These are phyloP conservation scores for Myrmecophaga tridactyla DNA, from an alignment of 2,113 vertebrate genomes.

Conservation along the genomic window DNA sequence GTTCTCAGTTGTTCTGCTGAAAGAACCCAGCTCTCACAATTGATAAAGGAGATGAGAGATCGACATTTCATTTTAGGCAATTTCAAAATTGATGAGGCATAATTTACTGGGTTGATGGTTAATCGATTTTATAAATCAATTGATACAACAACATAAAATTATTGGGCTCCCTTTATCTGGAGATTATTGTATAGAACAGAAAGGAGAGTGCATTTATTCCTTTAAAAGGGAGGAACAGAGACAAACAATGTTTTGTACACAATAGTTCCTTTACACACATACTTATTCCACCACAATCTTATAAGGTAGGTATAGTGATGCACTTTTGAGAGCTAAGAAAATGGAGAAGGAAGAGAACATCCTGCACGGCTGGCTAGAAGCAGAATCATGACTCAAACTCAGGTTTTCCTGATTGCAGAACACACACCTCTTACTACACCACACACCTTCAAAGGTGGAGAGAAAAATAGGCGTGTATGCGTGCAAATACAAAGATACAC, in stretches of 20 bases:
- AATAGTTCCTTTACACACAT: too few species aligned
- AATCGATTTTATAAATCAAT: neutral
- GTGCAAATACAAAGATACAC: neutral
- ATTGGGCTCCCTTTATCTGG: too few species aligned
- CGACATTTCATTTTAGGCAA: neutral
- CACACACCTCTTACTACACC: accelerated
- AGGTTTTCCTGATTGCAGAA: too few species aligned
- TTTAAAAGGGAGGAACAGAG: accelerated
- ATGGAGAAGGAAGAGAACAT: accelerated
- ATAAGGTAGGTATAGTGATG: too few species aligned
- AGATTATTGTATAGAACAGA: too few species aligned
- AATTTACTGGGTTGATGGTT: neutral
- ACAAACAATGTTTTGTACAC: accelerated
- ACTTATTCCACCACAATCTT: neutral
- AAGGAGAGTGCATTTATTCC: neutral
- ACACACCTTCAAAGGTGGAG: neutral
- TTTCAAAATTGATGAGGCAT: neutral
- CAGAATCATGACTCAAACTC: neutral
- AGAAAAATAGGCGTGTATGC: neutral
- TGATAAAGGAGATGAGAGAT: neutral
- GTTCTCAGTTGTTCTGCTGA: accelerated
- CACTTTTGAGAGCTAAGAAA: neutral
- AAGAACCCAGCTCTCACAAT: neutral
- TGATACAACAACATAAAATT: neutral
- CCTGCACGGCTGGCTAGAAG: accelerated